Base-by-base conservation (phyloP, 2,797 vertebrate genomes). In the Peromyscus eremicus region DNA sequence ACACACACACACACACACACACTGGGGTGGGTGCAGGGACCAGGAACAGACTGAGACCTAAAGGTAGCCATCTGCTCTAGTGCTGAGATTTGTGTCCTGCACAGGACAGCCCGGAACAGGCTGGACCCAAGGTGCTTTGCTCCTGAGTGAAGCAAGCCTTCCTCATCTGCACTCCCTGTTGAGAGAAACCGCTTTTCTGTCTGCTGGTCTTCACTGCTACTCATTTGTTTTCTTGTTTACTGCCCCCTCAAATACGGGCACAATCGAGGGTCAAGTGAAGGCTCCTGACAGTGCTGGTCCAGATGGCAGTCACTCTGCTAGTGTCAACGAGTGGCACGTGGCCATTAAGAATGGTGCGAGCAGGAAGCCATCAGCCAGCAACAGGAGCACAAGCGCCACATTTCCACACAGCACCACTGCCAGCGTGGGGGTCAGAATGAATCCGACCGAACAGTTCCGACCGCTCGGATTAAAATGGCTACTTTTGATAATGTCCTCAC, bases 251-350 rank as follows among this genome's bases (percentile, higher is more conserved):
- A 85, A 76, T 29, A 32, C 29, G 55, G 83, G n/a, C n/a, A 80
- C 66, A 19, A 85, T 29, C n/a, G n/a, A 66, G n/a, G 27, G 73
- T 46, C 92, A 82, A 89, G 43, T 57, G 75, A 95, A 92, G 85
- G 75, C 79, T 90, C 92, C 91, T 80, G 93, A 95, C 43, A 37
- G 21, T 49, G 43, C 57, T 23, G 95, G 64, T 96, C 55, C 96
- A 97, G 96, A 95, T 93, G 94, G 95, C 4, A 93, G 91, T 91
- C 82, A 96, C 89, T 95, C 94, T 95, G 91, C 77, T 40, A 64
- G 66, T 79, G 86, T 97, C 96, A 94, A 49, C 68, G 66, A 97
- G 93, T 92, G 73, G 96, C 85, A 46, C 19, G 0, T 40, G 86
- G 95, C 85, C 82, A 0, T 95, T 94, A 94, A 95, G 92, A 95